phyloP scores from a whole-genome alignment of 2,888 invertebrate species.

The Chalcosyrphus nemorum region DNA sequence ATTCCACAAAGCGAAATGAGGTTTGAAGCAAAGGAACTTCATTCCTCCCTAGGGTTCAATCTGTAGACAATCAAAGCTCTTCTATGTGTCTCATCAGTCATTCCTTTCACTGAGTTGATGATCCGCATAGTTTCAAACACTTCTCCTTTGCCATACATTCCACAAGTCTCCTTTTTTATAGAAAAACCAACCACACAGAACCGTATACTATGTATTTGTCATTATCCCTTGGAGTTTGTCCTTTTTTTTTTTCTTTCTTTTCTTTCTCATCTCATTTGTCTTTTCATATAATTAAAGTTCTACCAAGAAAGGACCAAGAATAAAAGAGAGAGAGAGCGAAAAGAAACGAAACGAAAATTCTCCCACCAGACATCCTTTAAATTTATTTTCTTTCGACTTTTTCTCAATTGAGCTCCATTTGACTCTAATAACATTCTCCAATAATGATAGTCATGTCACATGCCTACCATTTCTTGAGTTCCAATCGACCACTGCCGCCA shows the following conservation, averaged over 20 bases:
- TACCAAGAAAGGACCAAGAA: conserved; percentile 13
- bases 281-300: conserved; percentile 67
- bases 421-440: conserved; percentile 46
- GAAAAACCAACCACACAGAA: neutral
- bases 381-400: conserved; percentile 28
- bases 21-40: too few relatives aligned
- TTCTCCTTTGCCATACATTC: neutral
- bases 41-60: conserved; percentile 7
- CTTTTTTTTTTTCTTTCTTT: neutral
- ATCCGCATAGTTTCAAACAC: conserved; percentile 52
- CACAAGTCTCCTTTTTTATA: neutral
- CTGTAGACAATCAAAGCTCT: conserved; percentile 37
- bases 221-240: neutral
- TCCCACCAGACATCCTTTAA: conserved; percentile 33
- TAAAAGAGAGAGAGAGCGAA: too few relatives aligned
- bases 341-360: neutral
- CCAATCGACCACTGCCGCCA: conserved; percentile 19
- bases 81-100: neutral
- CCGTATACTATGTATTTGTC: neutral
- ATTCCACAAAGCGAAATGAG: too few relatives aligned
- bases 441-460: conserved; percentile 69
- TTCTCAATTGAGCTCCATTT: conserved; percentile 35
- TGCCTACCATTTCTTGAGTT: conserved; percentile 60
- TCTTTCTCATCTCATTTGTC: conserved; percentile 48
- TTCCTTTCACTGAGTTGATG: conserved; percentile 26